phyloP scores from a whole-genome alignment of 2,797 vertebrate species.

The Argentina silus region DNA sequence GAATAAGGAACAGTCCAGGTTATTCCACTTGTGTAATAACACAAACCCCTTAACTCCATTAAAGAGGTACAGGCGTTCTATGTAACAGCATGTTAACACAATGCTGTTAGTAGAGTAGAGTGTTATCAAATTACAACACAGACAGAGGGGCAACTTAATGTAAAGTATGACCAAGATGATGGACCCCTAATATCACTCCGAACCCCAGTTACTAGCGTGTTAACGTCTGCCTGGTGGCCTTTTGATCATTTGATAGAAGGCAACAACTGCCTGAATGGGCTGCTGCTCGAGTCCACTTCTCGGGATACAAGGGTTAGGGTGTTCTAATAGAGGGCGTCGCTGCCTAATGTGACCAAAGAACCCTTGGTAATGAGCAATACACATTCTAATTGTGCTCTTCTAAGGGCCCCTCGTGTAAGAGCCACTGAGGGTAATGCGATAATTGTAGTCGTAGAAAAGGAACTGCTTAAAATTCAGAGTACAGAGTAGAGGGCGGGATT shows the following conservation, averaged over 20 bases:
- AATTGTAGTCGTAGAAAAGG: conserved; percentile 34
- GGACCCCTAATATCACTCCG: too few relatives aligned
- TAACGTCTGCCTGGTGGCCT: background rate
- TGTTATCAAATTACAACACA: too few relatives aligned
- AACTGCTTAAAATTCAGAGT: conserved; percentile 39
- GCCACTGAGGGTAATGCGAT: conserved; percentile 35
- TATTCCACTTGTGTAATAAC: too few relatives aligned
- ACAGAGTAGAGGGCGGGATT: conserved; percentile 16
- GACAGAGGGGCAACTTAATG: too few relatives aligned
- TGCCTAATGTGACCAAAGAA: conserved; percentile 35
- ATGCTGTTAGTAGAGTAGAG: too few relatives aligned
- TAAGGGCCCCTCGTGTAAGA: conserved; percentile 28
- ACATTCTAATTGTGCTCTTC: conserved; percentile 35
- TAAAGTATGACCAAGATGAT: too few relatives aligned
- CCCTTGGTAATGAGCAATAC: conserved; percentile 31
- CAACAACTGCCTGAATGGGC: background rate
- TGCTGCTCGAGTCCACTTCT: background rate
- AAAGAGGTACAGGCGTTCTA: too few relatives aligned
- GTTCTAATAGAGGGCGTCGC: conserved; percentile 8
- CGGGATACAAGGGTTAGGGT: conserved; percentile 10
- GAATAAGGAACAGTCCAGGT: too few relatives aligned
- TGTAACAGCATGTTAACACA: too few relatives aligned
- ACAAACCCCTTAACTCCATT: too few relatives aligned
- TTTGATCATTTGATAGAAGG: conserved; percentile 8
- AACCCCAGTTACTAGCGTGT: too few relatives aligned